phyloP scores from a whole-genome alignment of 2,113 vertebrate species.

The Gambusia affinis region DNA sequence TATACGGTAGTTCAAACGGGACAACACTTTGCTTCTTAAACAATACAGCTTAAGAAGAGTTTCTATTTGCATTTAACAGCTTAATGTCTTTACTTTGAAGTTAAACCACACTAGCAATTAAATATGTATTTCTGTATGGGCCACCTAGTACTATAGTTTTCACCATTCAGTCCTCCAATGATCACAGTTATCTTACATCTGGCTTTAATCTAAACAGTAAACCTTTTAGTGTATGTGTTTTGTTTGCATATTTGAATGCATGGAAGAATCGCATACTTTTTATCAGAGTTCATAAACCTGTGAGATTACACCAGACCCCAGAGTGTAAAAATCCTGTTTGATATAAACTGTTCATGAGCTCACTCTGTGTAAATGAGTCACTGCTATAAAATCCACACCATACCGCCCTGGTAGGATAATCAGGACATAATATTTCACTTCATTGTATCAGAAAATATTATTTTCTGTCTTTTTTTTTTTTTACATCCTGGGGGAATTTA shows the following conservation, averaged over 20 bases:
- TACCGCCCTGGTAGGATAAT: slow-evolving; percentile 62
- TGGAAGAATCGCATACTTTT: not conserved
- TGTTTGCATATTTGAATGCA: slow-evolving; percentile 5
- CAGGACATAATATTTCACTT: slow-evolving; percentile 67
- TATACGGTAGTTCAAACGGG: no score
- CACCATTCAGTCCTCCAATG: slow-evolving; percentile 34
- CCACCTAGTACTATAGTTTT: no score
- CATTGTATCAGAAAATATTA: slow-evolving; percentile 67
- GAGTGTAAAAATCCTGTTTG: slow-evolving; percentile 59
- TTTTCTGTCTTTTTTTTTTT: slow-evolving; percentile 38
- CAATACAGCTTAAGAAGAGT: no score
- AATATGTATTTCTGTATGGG: no score
- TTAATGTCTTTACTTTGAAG: no score
- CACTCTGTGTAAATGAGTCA: slow-evolving; percentile 70
- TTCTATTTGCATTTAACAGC: no score
- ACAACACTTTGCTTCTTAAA: no score
- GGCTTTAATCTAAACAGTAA: slow-evolving; percentile 52
- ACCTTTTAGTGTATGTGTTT: slow-evolving; percentile 17
- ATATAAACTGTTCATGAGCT: slow-evolving; percentile 22
- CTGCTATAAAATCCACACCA: slow-evolving; percentile 68
- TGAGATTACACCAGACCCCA: slow-evolving; percentile 55
- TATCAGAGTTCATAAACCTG: slow-evolving; percentile 63
- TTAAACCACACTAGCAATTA: no score
- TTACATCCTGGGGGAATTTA: slow-evolving; percentile 47
- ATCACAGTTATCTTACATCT: slow-evolving; percentile 55